Percentiles rank a stretch among this genome's conserved stretches.
These are phyloP conservation scores for Cheilinus undulatus DNA, from an alignment of 2,113 vertebrate species.

Conservation along the genomic window DNA sequence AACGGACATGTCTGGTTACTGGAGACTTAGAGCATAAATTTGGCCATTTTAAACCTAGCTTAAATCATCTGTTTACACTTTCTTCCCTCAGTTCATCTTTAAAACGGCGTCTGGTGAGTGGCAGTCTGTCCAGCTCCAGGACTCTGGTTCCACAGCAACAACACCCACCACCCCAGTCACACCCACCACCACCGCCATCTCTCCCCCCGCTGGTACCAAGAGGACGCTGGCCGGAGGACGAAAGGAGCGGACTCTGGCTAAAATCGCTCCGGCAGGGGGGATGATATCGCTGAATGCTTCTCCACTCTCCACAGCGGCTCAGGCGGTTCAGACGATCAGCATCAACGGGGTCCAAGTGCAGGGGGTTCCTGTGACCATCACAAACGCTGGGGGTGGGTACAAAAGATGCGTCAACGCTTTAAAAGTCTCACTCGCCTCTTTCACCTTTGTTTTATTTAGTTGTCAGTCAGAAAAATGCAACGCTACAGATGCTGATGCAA, in stretches of 20 bases:
- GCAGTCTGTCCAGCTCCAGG: conserved; percentile 91
- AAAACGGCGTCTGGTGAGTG: conserved; percentile 91
- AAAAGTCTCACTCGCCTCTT: no score
- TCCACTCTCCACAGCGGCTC: conserved; percentile 88
- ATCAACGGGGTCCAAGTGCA: conserved; percentile 97
- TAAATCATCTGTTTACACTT: neutral
- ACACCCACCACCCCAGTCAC: conserved; percentile 74
- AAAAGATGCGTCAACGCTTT: no score
- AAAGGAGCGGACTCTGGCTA: conserved; percentile 93
- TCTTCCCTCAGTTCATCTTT: conserved; percentile 88
- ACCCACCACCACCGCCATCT: conserved; percentile 61
- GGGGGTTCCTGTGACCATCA: conserved; percentile 96
- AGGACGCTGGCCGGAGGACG: conserved; percentile 75
- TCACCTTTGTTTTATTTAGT: no score
- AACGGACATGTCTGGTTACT: no score
- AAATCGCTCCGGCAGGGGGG: conserved; percentile 94
- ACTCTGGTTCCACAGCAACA: conserved; percentile 78
- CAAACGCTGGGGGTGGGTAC: conserved; percentile 91
- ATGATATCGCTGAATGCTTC: conserved; percentile 90
- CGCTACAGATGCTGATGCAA: no score
- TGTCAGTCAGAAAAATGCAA: no score
- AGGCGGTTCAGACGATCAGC: conserved; percentile 96
- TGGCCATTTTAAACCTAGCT: no score
- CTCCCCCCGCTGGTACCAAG: conserved; percentile 73
- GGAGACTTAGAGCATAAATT: no score